These are phyloP conservation scores for Rotaria socialis DNA, from an alignment of 2,888 invertebrate genomes.

Conservation along the genomic window DNA sequence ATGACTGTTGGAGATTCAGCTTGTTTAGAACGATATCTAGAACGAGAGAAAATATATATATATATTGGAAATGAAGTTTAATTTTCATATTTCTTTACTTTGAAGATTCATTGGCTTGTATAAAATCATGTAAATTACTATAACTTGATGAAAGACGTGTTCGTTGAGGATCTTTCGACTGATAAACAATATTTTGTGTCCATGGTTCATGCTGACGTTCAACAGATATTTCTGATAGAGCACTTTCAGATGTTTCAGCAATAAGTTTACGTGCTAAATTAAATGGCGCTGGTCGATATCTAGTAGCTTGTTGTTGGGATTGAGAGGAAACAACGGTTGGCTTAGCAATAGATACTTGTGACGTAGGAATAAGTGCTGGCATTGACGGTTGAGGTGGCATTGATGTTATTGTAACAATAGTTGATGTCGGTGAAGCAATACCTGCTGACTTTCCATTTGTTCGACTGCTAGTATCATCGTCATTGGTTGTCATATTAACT, in stretches of 20 bases:
- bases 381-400: not conserved
- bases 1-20: not conserved
- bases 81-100: not conserved
- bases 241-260: slow-evolving; percentile 22
- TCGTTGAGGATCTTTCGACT: not conserved
- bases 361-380: not conserved
- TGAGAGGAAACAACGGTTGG: not conserved
- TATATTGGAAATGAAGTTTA: not conserved
- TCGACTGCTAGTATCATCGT: slow-evolving; percentile 11
- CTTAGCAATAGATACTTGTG: not conserved
- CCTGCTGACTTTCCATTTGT: not conserved
- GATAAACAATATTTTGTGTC: slow-evolving; percentile 22
- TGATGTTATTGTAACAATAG: not conserved
- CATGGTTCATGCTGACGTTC: not conserved
- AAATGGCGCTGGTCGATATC: not conserved
- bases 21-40: not conserved
- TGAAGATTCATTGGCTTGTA: not conserved
- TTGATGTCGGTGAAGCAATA: not conserved
- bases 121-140: slow-evolving; percentile 17
- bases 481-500: slow-evolving; percentile 31
- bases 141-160: slow-evolving; percentile 23
- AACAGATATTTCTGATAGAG: not conserved
- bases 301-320: not conserved
- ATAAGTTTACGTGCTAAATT: slow-evolving; percentile 34
- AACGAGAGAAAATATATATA: not conserved